phyloP scores from a whole-genome alignment of 2,797 vertebrate genomes.

The Aeoliscus strigatus region DNA sequence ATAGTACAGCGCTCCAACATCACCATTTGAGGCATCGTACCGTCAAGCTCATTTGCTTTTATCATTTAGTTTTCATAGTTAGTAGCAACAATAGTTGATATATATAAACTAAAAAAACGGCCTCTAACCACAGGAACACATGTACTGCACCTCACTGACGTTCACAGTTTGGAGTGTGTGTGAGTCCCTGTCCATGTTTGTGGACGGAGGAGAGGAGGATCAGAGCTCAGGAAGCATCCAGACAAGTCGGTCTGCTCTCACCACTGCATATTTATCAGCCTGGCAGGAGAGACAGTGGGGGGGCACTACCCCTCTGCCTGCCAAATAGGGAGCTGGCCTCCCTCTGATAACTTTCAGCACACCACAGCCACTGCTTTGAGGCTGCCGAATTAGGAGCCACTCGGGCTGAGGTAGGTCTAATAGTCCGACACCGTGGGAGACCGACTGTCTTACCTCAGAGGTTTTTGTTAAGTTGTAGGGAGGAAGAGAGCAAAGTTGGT shows the following conservation, averaged over 20 bases:
- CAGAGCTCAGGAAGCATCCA: slow-evolving; percentile 29
- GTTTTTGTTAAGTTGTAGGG: too few species aligned
- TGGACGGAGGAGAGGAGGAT: too few species aligned
- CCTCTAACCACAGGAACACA: too few species aligned
- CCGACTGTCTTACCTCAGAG: slow-evolving; percentile 35
- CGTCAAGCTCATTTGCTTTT: too few species aligned
- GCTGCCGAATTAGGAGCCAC: slow-evolving; percentile 67
- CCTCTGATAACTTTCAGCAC: slow-evolving; percentile 65
- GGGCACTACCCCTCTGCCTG: slow-evolving; percentile 57
- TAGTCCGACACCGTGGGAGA: slow-evolving; percentile 43
- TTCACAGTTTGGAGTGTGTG: background rate
- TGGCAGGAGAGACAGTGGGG: slow-evolving; percentile 61
- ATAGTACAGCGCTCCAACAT: too few species aligned
- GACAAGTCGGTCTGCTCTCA: slow-evolving; percentile 44
- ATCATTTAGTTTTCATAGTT: too few species aligned
- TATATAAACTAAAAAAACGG: too few species aligned
- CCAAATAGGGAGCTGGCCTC: slow-evolving; percentile 68
- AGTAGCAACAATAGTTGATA: too few species aligned
- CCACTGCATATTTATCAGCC: slow-evolving; percentile 66
- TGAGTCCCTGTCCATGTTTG: background rate
- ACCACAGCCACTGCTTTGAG: slow-evolving; percentile 40
- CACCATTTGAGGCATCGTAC: too few species aligned
- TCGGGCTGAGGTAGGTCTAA: slow-evolving; percentile 62
- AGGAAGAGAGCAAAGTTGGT: too few species aligned
- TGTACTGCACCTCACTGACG: slow-evolving; percentile 3